Base-by-base conservation (phyloP, 2,797 vertebrate species). In the Centroberyx gerrardi region DNA sequence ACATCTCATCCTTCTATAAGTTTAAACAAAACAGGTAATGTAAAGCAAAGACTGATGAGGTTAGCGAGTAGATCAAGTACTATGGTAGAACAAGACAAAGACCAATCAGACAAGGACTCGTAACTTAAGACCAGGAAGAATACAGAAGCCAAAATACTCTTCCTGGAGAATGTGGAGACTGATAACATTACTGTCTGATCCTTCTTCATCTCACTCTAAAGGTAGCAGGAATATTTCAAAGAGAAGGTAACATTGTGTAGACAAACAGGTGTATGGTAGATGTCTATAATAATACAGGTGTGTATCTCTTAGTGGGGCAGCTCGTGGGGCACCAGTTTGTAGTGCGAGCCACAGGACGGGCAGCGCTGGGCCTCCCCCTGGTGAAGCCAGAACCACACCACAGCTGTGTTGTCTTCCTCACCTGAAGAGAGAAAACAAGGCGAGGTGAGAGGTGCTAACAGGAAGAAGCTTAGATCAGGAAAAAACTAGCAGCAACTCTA, bases 361-460 rank as follows among this genome's bases (percentile, higher is more conserved):
- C 97, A 98, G 68, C 97, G 95, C 84, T 98, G 96, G 13, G 95
- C 28, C 33, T 97, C 96, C 0, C 97, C 97, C 76, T 96, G 82
- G 62, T 97, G 97, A 46, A 98, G 90, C 97, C 97, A 98, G 91
- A 98, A 97, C 96, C 96, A 97, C 52, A 96, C 87, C 18, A 97
- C 92, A 0, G 81, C 76, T 0, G 95, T 97, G 93, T 96, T 97
- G 88, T 98, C 97, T 71, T 97, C 97, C 71, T 98, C 97, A 87
- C 97, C 97, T 98, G 73, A 56, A 90, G 9, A 60, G 3, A 80
- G 27, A 13, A 28, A 58, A 67, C 7, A 44, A 2, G 31, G 22
- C 29, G 2, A 77, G n/a, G 46, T 8, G 15, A 31, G 54, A 61
- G 68, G 8, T 31, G n/a, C 10, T 33, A 52, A 44, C n/a, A 52